Percentiles rank a stretch among this genome's conserved stretches.
phyloP scores from a whole-genome alignment of 2,888 invertebrate species.

The Deroplatys truncata region DNA sequence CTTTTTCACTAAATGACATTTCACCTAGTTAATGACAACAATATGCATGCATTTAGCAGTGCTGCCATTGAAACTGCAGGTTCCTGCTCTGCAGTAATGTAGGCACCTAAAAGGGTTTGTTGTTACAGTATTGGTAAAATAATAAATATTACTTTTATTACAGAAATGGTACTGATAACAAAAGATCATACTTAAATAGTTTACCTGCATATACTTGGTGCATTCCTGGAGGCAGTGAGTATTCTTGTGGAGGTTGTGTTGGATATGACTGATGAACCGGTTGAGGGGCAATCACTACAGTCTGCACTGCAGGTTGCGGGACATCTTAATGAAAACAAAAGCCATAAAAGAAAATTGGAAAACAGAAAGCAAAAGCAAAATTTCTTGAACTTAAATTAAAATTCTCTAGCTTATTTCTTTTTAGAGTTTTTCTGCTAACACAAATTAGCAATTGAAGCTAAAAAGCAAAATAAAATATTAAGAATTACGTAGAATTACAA shows the following conservation, averaged over 20 bases:
- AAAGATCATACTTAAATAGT: neutral
- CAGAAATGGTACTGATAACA: too few relatives aligned
- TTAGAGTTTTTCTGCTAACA: neutral
- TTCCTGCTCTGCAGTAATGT: too few relatives aligned
- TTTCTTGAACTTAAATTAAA: neutral
- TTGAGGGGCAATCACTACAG: neutral
- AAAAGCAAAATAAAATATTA: neutral
- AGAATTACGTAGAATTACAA: too few relatives aligned
- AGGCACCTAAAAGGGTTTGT: too few relatives aligned
- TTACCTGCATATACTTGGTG: neutral
- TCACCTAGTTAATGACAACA: too few relatives aligned
- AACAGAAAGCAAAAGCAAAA: neutral
- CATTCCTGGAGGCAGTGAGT: neutral
- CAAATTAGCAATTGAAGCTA: neutral
- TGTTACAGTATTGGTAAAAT: too few relatives aligned
- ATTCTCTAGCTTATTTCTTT: neutral
- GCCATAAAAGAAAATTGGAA: neutral
- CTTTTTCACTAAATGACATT: too few relatives aligned
- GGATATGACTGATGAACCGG: neutral
- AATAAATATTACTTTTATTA: too few relatives aligned
- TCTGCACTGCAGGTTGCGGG: neutral
- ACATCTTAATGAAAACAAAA: neutral
- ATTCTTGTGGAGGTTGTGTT: neutral
- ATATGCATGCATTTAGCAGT: too few relatives aligned
- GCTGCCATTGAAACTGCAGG: too few relatives aligned